Percentiles rank a stretch among this genome's conserved stretches.
Conservation (phyloP, 2,113 vertebrate genomes). For the Syngnathus floridae region DNA sequence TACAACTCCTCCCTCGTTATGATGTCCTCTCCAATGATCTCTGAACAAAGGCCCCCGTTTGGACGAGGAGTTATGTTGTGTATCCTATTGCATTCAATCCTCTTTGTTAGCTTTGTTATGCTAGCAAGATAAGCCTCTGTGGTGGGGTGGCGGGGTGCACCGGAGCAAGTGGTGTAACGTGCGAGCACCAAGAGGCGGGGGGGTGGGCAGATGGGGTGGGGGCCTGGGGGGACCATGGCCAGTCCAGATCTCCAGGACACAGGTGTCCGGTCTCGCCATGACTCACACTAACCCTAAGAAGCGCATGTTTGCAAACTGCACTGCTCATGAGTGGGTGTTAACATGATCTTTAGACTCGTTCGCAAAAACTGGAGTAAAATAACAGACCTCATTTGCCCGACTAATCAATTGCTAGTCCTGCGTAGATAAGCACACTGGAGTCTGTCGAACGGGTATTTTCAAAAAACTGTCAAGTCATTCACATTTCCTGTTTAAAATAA, state of each 20-base stretch:
- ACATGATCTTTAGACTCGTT: slow-evolving; percentile 8
- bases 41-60: slow-evolving; percentile 56
- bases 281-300: slow-evolving; percentile 46
- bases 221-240: slow-evolving; percentile 43
- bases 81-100: slow-evolving; percentile 43
- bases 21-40: slow-evolving; percentile 54
- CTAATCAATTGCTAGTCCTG: neutral
- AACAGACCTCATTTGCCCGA: neutral
- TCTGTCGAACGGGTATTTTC: neutral
- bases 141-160: slow-evolving; percentile 47
- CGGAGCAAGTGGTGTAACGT: slow-evolving; percentile 47
- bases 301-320: slow-evolving; percentile 36
- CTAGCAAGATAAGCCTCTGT: slow-evolving; percentile 54
- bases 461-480: neutral
- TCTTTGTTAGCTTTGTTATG: slow-evolving; percentile 57
- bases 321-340: slow-evolving; percentile 2
- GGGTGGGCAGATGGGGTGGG: neutral
- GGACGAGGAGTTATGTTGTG: slow-evolving; percentile 58
- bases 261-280: slow-evolving; percentile 60
- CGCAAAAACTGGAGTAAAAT: neutral
- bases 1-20: slow-evolving; percentile 47
- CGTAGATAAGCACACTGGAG: neutral
- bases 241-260: slow-evolving; percentile 53
- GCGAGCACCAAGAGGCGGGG: slow-evolving; percentile 31
- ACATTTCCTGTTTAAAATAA: neutral